Evolutionary conservation across 2,113 vertebrate genomes (phyloP), one percentile per base, ranked within the genome.

Genomic region (Puntigrus tetrazona): DNA sequence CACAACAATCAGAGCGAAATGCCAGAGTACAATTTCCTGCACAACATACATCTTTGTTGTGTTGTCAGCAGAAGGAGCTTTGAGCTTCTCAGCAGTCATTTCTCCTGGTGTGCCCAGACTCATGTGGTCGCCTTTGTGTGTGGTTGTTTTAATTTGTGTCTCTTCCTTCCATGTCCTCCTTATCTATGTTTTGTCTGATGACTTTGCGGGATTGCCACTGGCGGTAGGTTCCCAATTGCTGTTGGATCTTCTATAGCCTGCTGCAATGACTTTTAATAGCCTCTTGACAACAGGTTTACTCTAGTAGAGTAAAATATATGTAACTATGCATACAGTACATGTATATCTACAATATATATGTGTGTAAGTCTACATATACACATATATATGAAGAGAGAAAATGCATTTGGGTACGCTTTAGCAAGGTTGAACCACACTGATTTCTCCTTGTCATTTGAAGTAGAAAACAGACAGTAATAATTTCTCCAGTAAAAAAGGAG

Each of bases 101-200:
- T 97, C 95, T 97, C 96, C 95, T 90, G 92, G 94, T 94, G 91
- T 90, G 89, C 90, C 94, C 90, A 88, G 89, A 93, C 91, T 93
- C 89, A 92, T 92, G 91, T 93, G 91, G 91, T 95, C 91, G 93
- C 89, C 91, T 94, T 94, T 95, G 94, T 96, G 96, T 96, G 94
- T 98, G 94, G 96, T 95, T 98, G 94, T 96, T 98, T 98, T 98
- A 98, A 99, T 98, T 96, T 98, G 95, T 96, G 96, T 96, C 97
- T 98, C 95, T 99, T 97, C 97, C 97, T 97, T 98, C 96, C 97
- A 94, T 98, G 97, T 98, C 95, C 97, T 97, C 95, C 96, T 96
- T 97, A 96, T 97, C 96, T 97, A 91, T 98, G 95, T 99, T 98
- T 90, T 99, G 95, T 98, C 97, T 98, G 97, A 97, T 98, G 97